Percentiles rank a stretch among this genome's conserved stretches.
These are phyloP conservation scores for Drosophila ficusphila DNA, from an alignment of 1,140 invertebrate genomes.

Conservation along the genomic window DNA sequence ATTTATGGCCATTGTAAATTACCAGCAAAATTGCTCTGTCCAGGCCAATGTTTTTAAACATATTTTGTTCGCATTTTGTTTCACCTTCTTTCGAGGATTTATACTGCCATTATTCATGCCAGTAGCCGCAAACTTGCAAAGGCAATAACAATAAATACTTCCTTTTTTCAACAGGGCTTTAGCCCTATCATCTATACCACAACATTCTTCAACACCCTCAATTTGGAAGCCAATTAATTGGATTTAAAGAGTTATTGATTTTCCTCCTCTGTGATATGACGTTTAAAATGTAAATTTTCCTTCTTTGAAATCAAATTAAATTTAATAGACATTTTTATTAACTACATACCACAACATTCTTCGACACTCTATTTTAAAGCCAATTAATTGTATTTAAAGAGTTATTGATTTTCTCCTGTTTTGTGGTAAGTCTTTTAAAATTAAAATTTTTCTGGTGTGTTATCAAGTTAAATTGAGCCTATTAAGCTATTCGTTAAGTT, in stretches of 20 bases:
- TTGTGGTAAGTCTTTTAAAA: too few species aligned
- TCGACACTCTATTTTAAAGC: too few species aligned
- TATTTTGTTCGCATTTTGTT: slow-evolving; percentile 19
- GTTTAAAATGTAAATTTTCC: too few species aligned
- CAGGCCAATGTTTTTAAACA: background rate
- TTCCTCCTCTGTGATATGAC: background rate
- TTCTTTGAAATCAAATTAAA: too few species aligned
- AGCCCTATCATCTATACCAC: background rate
- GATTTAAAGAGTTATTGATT: background rate
- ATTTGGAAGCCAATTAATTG: background rate
- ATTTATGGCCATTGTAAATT: slow-evolving; percentile 49
- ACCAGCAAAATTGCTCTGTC: slow-evolving; percentile 26
- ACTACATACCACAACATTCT: too few species aligned
- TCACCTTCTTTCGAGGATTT: slow-evolving; percentile 36
- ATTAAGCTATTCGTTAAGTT: too few species aligned
- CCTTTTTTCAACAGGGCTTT: background rate
- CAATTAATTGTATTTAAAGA: too few species aligned
- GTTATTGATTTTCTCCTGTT: too few species aligned
- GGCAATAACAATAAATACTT: slow-evolving; percentile 64
- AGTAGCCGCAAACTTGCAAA: slow-evolving; percentile 15
- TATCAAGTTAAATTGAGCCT: too few species aligned
- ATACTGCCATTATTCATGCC: slow-evolving; percentile 59
- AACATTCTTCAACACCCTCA: background rate
- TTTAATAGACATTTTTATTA: too few species aligned
- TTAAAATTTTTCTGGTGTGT: too few species aligned